Evolutionary conservation across 2,797 vertebrate species (phyloP), one percentile per base, ranked within the genome.

Genomic region (Crypturellus tataupa): DNA sequence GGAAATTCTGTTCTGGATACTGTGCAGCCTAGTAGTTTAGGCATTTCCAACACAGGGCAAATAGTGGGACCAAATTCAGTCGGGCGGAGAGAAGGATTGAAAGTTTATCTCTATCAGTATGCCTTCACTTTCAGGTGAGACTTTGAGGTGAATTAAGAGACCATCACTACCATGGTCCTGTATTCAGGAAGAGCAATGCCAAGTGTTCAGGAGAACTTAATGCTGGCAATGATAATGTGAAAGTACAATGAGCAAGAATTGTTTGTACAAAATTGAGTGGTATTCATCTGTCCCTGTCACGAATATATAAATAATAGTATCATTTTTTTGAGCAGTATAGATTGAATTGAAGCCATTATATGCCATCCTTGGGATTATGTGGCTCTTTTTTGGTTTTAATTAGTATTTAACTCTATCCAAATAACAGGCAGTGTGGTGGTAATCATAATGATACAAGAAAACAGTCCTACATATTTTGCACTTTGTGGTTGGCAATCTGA

Each of bases 21-120:
- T 21, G 53, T 44, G 5, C 13, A 29, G 18, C 1, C 2, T 51
- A 1, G 35, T 1, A 0, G 10, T 68, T 10, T 5, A n/a, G 51
- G n/a, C 27, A 7, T 62, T 71, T 78, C 19, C 35, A n/a, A 53
- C 27, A 44, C 9, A 73, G 33, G 31, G 47, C 46, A 12, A 3
- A 9, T 29, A 19, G 15, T 65, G 49, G 37, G 33, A 62, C 14
- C 2, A 8, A 80, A 75, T 69, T 35, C 42, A 70, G 47, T 27
- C 12, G 46, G 80, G 9, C 20, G 31, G n/a, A 80, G 29, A 44
- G 44, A 76, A 25, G 8, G 72, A 6, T 4, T 55, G 64, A 73
- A 37, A 9, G n/a, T 4, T 0, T 7, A 11, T 6, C 10, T 56
- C n/a, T 46, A 4, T 51, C 39, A 21, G 0, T 14, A 46, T 5